These are phyloP conservation scores for Hymenopus coronatus DNA, from an alignment of 2,888 invertebrate species.

Conservation along the genomic window DNA sequence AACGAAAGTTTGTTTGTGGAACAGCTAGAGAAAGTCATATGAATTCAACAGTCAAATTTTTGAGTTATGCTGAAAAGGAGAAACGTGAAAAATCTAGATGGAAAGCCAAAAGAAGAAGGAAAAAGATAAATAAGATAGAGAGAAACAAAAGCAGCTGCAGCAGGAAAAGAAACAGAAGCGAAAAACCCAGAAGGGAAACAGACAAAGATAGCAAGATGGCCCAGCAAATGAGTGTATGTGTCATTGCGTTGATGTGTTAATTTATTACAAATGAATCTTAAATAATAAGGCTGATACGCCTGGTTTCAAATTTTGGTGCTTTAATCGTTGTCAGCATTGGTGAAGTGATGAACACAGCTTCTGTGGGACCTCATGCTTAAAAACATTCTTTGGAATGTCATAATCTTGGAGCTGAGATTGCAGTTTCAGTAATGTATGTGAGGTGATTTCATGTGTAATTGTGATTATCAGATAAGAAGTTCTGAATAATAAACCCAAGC, in stretches of 20 bases:
- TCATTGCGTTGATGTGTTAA: conserved; percentile 26
- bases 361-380: neutral
- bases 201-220: conserved; percentile 58
- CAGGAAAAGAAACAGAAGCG: conserved; percentile 91
- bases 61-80: too few relatives aligned
- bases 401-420: conserved; percentile 23
- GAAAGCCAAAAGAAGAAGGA: too few relatives aligned
- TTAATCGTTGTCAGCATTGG: conserved; percentile 5
- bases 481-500: too few relatives aligned
- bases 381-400: neutral
- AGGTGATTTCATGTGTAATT: too few relatives aligned
- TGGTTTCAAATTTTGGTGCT: neutral
- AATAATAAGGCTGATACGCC: neutral
- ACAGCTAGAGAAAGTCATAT: too few relatives aligned
- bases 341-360: conserved; percentile 22
- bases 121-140: too few relatives aligned
- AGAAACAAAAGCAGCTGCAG: conserved; percentile 83
- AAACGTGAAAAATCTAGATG: too few relatives aligned
- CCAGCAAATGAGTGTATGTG: neutral
- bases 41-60: too few relatives aligned
- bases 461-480: too few relatives aligned
- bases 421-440: neutral
- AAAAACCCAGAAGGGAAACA: conserved; percentile 85
- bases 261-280: conserved; percentile 22
- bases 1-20: too few relatives aligned